Conservation (phyloP, 2,113 vertebrate genomes). For the Dasyprocta punctata region DNA sequence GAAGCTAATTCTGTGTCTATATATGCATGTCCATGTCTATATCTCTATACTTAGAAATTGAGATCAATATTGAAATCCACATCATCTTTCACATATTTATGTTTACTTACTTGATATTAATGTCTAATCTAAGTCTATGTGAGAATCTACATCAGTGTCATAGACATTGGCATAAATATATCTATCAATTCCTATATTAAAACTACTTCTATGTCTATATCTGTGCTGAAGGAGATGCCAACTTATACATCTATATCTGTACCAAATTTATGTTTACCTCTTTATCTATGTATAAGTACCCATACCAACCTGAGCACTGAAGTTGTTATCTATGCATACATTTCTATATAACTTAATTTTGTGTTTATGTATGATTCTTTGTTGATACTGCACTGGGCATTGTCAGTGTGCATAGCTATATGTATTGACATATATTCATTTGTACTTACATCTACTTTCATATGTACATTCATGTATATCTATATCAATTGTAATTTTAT, state of each 20-base stretch:
- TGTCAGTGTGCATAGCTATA: neutral
- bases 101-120: neutral
- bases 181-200: neutral
- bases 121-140: neutral
- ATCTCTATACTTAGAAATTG: neutral
- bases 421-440: neutral
- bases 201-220: neutral
- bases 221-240: no score
- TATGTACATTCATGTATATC: neutral
- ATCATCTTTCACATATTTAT: neutral
- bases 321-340: neutral
- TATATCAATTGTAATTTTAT: neutral
- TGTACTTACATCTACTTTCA: neutral
- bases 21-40: neutral
- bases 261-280: neutral
- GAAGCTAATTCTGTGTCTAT: neutral
- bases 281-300: neutral
- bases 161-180: neutral
- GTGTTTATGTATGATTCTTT: neutral
- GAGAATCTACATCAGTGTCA: neutral
- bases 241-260: neutral
- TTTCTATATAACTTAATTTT: neutral
- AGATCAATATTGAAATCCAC: neutral
- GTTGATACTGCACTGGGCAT: neutral
- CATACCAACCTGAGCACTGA: no score